phyloP scores from a whole-genome alignment of 2,888 invertebrate species.

The Spisula subtruncata region DNA sequence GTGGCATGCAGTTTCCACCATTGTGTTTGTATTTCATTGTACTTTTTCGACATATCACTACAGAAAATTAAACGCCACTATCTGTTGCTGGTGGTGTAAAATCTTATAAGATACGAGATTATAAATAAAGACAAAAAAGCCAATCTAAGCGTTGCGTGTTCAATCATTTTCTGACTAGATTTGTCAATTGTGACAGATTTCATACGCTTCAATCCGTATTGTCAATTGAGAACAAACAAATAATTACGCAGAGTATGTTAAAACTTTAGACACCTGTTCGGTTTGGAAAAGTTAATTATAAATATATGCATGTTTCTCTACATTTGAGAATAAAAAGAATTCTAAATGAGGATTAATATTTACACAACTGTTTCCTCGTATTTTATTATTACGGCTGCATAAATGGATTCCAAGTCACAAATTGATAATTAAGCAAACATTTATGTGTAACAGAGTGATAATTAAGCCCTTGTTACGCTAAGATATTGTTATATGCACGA shows the following conservation, averaged over 20 bases:
- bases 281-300: neutral
- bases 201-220: neutral
- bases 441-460: conserved; percentile 48
- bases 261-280: conserved; percentile 12
- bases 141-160: neutral
- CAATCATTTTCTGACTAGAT: conserved; percentile 11
- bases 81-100: neutral
- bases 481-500: conserved; percentile 23
- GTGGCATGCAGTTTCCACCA: too few species aligned
- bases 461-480: conserved; percentile 27
- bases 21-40: too few species aligned
- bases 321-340: conserved; percentile 15
- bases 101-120: neutral
- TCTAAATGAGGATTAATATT: conserved; percentile 43
- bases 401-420: conserved; percentile 46
- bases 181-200: conserved; percentile 21
- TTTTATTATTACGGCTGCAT: conserved; percentile 44
- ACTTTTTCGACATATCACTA: too few species aligned
- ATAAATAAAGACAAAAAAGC: conserved; percentile 17
- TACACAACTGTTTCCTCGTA: conserved; percentile 46
- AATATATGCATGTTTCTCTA: conserved; percentile 24
- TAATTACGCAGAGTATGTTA: neutral
- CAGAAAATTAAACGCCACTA: conserved; percentile 8
- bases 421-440: conserved; percentile 50
- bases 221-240: conserved; percentile 9